phyloP scores from a whole-genome alignment of 2,797 vertebrate genomes.

The Bradypus variegatus region DNA sequence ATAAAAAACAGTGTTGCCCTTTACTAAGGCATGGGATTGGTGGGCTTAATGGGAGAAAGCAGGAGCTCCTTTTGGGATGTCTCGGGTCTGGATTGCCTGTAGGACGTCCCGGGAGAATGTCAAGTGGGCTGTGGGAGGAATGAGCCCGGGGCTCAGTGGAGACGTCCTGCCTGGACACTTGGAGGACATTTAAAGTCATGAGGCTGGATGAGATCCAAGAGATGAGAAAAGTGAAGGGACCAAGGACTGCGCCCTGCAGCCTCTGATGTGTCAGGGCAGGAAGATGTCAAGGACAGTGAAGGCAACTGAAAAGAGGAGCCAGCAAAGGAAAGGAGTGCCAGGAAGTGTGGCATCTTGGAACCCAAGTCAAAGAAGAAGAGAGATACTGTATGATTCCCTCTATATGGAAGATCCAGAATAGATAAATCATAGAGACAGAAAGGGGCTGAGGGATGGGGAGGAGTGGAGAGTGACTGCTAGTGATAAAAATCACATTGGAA shows the following conservation, averaged over 20 bases:
- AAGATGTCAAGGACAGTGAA: not conserved
- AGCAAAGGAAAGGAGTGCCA: rapidly evolving
- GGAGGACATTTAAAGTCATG: not conserved
- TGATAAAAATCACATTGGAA: too few relatives aligned
- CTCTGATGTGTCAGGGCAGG: not conserved
- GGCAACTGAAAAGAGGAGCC: not conserved
- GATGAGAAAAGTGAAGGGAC: not conserved
- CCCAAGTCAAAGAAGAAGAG: not conserved
- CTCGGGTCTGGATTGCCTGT: not conserved
- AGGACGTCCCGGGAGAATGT: not conserved
- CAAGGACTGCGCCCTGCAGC: not conserved
- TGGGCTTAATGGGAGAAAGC: rapidly evolving
- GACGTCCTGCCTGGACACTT: not conserved
- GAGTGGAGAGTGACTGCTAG: too few relatives aligned
- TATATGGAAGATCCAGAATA: too few relatives aligned
- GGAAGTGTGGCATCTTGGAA: not conserved
- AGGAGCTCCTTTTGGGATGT: not conserved
- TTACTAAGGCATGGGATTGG: not conserved
- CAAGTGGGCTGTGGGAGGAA: not conserved
- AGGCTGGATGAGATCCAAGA: not conserved
- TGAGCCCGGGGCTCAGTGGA: not conserved
- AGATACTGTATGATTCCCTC: too few relatives aligned
- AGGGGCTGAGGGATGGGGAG: too few relatives aligned
- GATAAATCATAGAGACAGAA: too few relatives aligned
- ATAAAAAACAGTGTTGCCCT: not conserved